Evolutionary conservation across 2,888 invertebrate species (phyloP), one percentile per base, ranked within the genome.

Genomic region (Eupithecia pulchellata): DNA sequence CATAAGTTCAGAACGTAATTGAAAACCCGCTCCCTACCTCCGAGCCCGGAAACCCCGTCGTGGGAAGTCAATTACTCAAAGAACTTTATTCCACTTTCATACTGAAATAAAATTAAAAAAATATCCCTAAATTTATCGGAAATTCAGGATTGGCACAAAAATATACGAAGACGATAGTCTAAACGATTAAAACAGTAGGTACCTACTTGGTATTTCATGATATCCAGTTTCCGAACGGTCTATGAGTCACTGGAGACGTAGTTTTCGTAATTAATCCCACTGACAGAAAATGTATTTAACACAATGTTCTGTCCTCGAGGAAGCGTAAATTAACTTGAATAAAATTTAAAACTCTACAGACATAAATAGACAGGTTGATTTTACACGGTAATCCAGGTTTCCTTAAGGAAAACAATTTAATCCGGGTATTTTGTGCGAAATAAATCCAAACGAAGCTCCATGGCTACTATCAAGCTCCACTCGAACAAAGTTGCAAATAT

Each of bases 401-500:
- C 66, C 58, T 71, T 64, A 71, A 76, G 72, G 65, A 74, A 67
- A 69, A 72, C 72, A 75, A 71, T 75, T 60, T 71, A 73, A 73
- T 73, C 70, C 65, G 64, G 71, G 68, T 64, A 72, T 72, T 71
- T 65, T 70, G 72, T 74, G 72, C 68, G 68, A 72, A 75, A 76
- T 74, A 76, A 75, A 73, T 71, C 71, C 65, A 34, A 73, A 52
- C 39, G 69, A 73, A 75, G 27, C 66, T 77, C 66, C 39, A 69
- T 61, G 61, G 66, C 69, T 65, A 68, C 74, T 75, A 68, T 73
- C 67, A 70, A 74, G 69, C 72, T 71, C 68, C 71, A 73, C 72
- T 74, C 75, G 62, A 73, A 70, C 71, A 55, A 58, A 74, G 74
- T 69, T 75, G 66, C 68, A 71, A 72, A 75, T 76, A 74, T 74